A percentile compares a stretch with the other conserved stretches of the same genome.
Conservation (phyloP, 2,113 vertebrate genomes). For the Acanthisitta chloris region DNA sequence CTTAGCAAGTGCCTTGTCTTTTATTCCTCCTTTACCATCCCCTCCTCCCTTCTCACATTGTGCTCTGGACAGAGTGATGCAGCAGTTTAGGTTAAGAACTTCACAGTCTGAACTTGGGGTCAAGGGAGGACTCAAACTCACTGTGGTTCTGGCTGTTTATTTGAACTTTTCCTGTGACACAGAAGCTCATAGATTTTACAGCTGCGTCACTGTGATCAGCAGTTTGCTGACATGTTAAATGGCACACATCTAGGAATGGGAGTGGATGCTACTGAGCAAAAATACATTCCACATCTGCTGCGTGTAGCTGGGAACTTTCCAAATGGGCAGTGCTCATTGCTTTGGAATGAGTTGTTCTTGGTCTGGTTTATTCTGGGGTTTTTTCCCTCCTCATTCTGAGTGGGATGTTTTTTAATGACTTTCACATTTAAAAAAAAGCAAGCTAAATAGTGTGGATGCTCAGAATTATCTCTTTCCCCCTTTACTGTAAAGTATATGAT, state of each 20-base stretch:
- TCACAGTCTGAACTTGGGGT: neutral
- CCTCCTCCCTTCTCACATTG: neutral
- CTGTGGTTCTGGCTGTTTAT: neutral
- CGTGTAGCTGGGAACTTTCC: neutral
- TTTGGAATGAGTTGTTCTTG: neutral
- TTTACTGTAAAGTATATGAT: neutral
- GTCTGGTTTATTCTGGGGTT: constrained; percentile 3
- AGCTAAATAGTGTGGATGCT: neutral
- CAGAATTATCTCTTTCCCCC: neutral
- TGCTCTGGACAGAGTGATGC: neutral
- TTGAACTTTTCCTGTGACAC: neutral
- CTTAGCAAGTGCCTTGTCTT: neutral
- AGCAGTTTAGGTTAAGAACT: neutral
- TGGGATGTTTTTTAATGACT: neutral
- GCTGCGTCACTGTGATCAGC: neutral
- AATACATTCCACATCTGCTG: constrained; percentile 40
- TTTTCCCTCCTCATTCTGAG: neutral
- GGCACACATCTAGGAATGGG: constrained; percentile 7
- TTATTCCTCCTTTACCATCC: neutral
- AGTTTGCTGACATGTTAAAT: neutral
- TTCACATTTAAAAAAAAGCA: neutral
- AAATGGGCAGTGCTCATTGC: neutral
- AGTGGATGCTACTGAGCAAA: constrained; percentile 13
- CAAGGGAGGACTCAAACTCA: neutral
- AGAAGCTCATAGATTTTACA: neutral